Evolutionary conservation across 2,113 vertebrate genomes (phyloP).

Genomic region (Neolamprologus kungweensis): DNA sequence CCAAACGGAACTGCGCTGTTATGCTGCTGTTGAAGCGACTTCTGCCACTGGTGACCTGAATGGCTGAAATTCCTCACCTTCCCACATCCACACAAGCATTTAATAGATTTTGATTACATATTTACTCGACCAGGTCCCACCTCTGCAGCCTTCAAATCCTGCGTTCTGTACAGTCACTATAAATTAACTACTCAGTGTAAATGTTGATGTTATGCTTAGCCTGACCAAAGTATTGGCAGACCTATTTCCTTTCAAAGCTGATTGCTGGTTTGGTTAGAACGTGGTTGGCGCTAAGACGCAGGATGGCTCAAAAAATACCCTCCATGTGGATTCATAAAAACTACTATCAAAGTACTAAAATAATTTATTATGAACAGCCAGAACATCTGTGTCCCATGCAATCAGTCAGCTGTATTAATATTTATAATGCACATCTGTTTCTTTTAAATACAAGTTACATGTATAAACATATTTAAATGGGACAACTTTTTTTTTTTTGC

Average conservation of each 20-base stretch:
- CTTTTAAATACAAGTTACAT: not conserved
- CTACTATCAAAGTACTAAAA: not conserved
- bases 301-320: not conserved
- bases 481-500: not conserved
- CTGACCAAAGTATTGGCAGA: conserved; percentile 15
- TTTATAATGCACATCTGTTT: not conserved
- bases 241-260: not conserved
- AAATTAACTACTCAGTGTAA: conserved; percentile 4
- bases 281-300: not conserved
- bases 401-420: not conserved
- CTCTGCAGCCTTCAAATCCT: not conserved
- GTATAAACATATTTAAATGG: not conserved
- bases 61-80: not conserved
- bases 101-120: conserved; percentile 2
- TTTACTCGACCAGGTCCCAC: not conserved
- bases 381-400: not conserved
- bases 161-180: conserved; percentile 24
- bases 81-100: not conserved
- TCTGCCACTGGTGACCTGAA: not conserved
- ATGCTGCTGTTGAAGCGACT: not conserved
- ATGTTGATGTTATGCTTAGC: conserved; percentile 25
- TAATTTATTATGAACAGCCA: not conserved
- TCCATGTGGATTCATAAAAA: not conserved
- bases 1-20: not conserved
- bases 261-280: conserved; percentile 24